Evolutionary conservation across 2,888 invertebrate genomes (phyloP).

Genomic region (Biston betularia): DNA sequence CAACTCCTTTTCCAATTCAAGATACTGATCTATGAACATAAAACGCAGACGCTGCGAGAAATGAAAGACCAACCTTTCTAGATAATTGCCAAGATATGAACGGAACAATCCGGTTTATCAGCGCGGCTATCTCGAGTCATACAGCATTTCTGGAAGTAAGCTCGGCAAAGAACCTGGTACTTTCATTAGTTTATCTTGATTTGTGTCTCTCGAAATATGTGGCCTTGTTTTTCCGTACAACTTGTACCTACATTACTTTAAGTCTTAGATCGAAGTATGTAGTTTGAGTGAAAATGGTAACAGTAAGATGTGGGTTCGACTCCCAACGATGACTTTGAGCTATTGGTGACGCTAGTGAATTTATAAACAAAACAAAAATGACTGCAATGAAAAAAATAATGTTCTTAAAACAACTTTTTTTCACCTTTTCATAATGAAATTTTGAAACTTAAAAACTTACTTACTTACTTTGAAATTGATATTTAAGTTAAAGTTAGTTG

Average conservation of each 20-base stretch:
- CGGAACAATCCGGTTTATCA: conserved; percentile 55
- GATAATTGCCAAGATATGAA: conserved; percentile 61
- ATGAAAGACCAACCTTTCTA: conserved; percentile 59
- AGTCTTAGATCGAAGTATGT: not conserved
- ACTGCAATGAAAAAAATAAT: too few relatives aligned
- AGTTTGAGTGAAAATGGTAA: too few relatives aligned
- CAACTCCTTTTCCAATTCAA: conserved; percentile 40
- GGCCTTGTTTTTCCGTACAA: conserved; percentile 2
- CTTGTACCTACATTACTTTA: not conserved
- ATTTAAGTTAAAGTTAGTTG: too few relatives aligned
- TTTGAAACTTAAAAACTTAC: too few relatives aligned
- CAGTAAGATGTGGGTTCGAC: too few relatives aligned
- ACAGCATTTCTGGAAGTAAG: conserved; percentile 45
- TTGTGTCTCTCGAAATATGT: conserved; percentile 17
- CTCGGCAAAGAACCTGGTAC: conserved; percentile 29
- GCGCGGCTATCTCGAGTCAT: conserved; percentile 51
- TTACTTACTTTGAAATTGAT: too few relatives aligned
- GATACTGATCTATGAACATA: conserved; percentile 47
- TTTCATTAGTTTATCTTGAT: conserved; percentile 37
- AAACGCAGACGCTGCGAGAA: conserved; percentile 52
- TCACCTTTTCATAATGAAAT: too few relatives aligned
- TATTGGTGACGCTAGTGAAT: too few relatives aligned
- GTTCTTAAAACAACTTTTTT: too few relatives aligned
- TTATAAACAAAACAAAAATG: too few relatives aligned
- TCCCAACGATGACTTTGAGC: too few relatives aligned